Base-by-base conservation (phyloP, 37 sponge, comb jelly and placozoan genomes). In the Theonella swinhoei region DNA sequence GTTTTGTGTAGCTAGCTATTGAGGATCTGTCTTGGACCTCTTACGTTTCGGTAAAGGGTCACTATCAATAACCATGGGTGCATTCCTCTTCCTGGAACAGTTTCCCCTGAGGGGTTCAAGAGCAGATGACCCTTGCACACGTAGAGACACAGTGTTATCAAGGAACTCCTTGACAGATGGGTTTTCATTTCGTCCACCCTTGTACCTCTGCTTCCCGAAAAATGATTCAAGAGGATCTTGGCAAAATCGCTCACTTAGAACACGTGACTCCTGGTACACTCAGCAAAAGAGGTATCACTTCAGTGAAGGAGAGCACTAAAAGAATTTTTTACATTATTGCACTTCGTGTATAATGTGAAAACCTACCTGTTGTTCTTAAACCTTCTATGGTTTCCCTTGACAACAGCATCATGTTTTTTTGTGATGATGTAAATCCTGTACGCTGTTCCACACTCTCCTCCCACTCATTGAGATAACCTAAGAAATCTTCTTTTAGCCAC, bases 211-310 rank as follows among this genome's bases (percentile, higher is more conserved):
- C 78, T 77, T 60, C 34, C 78, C 78, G 62, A 75, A 47, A 40
- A 75, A 75, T 26, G 76, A 42, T 37, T 83, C 83, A 23, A 83
- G 64, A 34, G 65, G 65, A 58, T 83, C 83, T 35, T 73, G 83
- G 23, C 17, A 24, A 74, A 83, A 73, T 23, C 42, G 32, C 32
- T 83, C 83, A 72, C 74, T 74, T 26, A 83, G 66, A 9, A 83
- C 31, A 71, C 4, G 33, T 28, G 19, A 61, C 62, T 11, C 74
- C 74, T 43, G 70, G 81, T n/a, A 69, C 23, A 19, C 20, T 30
- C 1, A 80, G 59, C 11, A 80, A 35, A 25, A 23, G 34, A 4
- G 42, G 39, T 24, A 60, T 69, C 70, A 80, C 54, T 29, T 68
- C 81, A 67, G 69, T 70, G 69, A 80, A 80, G 39, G 81, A 80